These are phyloP conservation scores for Ichneumoninae sp. DNA, from an alignment of 2,888 invertebrate genomes.

Conservation along the genomic window DNA sequence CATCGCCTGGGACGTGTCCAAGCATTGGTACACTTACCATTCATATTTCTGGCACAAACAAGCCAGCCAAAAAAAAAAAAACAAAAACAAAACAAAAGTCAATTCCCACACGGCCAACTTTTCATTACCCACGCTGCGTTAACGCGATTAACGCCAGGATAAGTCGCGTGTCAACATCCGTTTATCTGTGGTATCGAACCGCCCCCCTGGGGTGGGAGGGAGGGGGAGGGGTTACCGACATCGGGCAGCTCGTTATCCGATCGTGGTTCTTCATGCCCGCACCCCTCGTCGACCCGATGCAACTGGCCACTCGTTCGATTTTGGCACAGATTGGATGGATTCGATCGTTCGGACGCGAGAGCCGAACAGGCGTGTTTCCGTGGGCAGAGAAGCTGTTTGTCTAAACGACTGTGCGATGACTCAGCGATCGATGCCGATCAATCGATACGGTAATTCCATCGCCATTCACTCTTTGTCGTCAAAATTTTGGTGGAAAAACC, in stretches of 20 bases:
- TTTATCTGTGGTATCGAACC: conserved; percentile 48
- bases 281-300: conserved; percentile 3
- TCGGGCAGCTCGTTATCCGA: conserved; percentile 22
- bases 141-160: conserved; percentile 32
- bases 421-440: not conserved
- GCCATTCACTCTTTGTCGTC: not conserved
- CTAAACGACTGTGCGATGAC: not conserved
- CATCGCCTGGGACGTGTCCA: too few relatives aligned
- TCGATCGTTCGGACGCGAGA: conserved; percentile 16
- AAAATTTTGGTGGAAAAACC: not conserved
- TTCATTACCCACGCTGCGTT: conserved; percentile 33
- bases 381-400: not conserved
- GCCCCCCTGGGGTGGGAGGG: not conserved
- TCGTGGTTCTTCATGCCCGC: conserved; percentile 1
- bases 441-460: not conserved
- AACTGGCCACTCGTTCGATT: conserved; percentile 7
- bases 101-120: conserved; percentile 15
- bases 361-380: conserved; percentile 12
- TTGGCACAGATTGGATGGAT: conserved; percentile 20
- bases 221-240: conserved; percentile 33
- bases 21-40: too few relatives aligned
- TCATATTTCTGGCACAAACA: too few relatives aligned
- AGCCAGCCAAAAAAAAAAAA: too few relatives aligned
- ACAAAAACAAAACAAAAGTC: not conserved
- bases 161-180: conserved; percentile 43